phyloP scores from a whole-genome alignment of 2,113 vertebrate genomes.

The Pandion haliaetus region DNA sequence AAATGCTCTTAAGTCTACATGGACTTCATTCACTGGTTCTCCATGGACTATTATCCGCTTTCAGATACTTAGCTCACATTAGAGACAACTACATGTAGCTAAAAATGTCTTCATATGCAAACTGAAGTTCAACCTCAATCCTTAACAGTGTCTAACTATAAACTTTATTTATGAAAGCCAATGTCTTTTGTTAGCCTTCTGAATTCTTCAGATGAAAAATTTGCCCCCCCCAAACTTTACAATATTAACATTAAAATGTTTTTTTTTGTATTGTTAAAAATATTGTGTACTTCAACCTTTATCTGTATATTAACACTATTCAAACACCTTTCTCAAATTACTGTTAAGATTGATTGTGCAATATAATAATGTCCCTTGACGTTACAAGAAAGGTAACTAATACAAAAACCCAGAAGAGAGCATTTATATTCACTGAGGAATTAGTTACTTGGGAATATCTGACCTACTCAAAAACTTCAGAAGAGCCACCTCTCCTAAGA shows the following conservation, averaged over 20 bases:
- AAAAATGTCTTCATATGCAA: background rate
- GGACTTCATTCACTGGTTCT: background rate
- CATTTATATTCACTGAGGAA: background rate
- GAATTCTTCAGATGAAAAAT: background rate
- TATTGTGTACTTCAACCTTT: background rate
- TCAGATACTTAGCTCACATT: background rate
- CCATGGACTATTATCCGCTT: background rate
- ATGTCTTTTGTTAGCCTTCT: background rate
- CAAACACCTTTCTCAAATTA: background rate
- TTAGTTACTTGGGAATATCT: background rate
- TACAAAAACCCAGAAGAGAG: background rate
- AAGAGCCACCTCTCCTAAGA: background rate
- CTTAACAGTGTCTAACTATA: background rate
- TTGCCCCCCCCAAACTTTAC: background rate
- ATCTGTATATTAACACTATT: background rate
- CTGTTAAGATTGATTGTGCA: background rate
- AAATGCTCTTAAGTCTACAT: background rate
- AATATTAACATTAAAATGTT: background rate
- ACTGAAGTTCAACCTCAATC: background rate
- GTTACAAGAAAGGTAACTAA: background rate
- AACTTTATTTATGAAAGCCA: background rate
- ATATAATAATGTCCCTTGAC: background rate
- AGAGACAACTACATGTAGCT: background rate
- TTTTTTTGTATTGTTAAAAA: background rate
- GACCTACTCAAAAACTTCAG: background rate